Conservation (phyloP, 2,113 vertebrate genomes). For the Tetraodon nigroviridis region DNA sequence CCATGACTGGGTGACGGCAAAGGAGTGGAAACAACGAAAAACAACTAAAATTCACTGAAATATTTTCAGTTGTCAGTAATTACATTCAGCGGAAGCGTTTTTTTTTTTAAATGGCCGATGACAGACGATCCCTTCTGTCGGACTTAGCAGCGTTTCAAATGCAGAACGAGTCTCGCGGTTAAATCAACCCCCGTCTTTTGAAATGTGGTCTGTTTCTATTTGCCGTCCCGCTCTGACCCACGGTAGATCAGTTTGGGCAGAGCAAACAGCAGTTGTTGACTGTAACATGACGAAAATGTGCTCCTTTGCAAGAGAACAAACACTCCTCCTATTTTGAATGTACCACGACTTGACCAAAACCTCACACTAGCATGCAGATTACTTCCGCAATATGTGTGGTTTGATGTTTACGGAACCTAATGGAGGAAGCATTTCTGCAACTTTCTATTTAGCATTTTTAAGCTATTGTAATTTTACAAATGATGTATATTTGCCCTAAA, state of each 20-base stretch:
- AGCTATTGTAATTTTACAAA: not conserved
- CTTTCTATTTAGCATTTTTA: too few relatives aligned
- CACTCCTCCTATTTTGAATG: not conserved
- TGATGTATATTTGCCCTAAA: not conserved
- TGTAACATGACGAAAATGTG: too few relatives aligned
- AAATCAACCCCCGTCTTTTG: conserved; percentile 9
- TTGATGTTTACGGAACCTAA: too few relatives aligned
- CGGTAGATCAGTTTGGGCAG: not conserved
- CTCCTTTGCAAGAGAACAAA: not conserved
- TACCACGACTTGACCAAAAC: conserved; percentile 15
- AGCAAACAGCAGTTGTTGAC: not conserved
- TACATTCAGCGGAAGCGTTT: too few relatives aligned
- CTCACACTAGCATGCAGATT: too few relatives aligned
- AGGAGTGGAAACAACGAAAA: too few relatives aligned
- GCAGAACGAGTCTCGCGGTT: conserved; percentile 29
- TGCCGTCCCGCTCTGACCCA: not conserved
- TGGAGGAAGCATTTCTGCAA: too few relatives aligned
- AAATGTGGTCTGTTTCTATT: not conserved
- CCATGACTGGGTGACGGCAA: too few relatives aligned
- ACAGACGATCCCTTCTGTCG: not conserved
- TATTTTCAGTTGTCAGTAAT: too few relatives aligned
- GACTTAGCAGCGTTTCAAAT: not conserved
- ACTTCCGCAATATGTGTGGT: too few relatives aligned
- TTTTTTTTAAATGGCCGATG: too few relatives aligned
- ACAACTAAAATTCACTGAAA: too few relatives aligned